Percentiles rank a stretch among this genome's conserved stretches.
phyloP scores from a whole-genome alignment of 2,888 invertebrate species.

The Ectemnius lituratus region DNA sequence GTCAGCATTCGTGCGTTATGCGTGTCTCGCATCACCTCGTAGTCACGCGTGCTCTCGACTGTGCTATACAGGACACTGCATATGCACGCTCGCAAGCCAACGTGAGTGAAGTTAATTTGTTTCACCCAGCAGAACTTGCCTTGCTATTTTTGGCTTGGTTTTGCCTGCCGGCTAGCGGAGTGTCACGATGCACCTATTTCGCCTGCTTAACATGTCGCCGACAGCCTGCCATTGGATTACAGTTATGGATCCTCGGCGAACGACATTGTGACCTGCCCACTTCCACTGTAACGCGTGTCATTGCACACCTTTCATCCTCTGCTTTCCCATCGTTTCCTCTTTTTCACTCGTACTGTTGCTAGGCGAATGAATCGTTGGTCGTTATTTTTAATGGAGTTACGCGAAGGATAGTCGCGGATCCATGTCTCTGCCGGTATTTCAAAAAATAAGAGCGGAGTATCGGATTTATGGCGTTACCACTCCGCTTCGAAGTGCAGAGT shows the following conservation, averaged over 20 bases:
- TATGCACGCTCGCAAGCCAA: too few species aligned
- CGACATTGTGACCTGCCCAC: neutral
- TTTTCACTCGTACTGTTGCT: neutral
- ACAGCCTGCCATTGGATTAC: slow-evolving; percentile 5
- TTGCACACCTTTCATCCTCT: neutral
- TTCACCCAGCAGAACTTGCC: neutral
- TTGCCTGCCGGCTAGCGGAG: neutral
- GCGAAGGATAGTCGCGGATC: too few species aligned
- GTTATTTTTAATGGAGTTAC: too few species aligned
- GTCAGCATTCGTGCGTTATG: too few species aligned
- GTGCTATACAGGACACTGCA: too few species aligned
- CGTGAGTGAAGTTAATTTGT: slow-evolving; percentile 26
- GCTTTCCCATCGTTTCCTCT: neutral
- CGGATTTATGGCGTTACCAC: too few species aligned
- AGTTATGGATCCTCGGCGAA: neutral
- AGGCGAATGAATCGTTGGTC: neutral
- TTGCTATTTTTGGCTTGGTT: slow-evolving; percentile 5
- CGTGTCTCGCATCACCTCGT: too few species aligned
- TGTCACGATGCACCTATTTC: slow-evolving; percentile 5
- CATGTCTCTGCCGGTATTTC: too few species aligned
- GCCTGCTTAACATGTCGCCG: slow-evolving; percentile 15
- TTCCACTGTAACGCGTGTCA: neutral
- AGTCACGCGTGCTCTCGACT: too few species aligned
- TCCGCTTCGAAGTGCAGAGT: too few species aligned
- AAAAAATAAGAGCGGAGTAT: too few species aligned